Evolutionary conservation across 2,888 invertebrate species (phyloP).

Genomic region (Euplexia lucipara): DNA sequence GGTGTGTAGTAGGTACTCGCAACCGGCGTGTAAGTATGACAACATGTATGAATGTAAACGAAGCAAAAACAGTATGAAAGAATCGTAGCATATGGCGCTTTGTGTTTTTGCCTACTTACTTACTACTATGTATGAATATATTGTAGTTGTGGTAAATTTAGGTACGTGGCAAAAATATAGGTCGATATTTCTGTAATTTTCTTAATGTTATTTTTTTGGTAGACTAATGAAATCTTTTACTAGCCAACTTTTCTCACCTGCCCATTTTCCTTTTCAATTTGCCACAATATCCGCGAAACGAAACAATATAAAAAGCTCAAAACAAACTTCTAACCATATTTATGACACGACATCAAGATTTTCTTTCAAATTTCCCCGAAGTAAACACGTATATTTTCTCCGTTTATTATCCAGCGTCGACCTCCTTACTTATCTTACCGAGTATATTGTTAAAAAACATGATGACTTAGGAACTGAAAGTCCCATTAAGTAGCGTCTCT

Average conservation of each 20-base stretch:
- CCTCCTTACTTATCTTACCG: slow-evolving; percentile 85
- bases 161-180: neutral
- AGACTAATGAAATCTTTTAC: slow-evolving; percentile 36
- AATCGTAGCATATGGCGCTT: too few species aligned
- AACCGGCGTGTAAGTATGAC: too few species aligned
- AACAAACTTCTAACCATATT: slow-evolving; percentile 77
- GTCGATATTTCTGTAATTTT: neutral
- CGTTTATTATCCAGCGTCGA: slow-evolving; percentile 89
- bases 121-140: too few species aligned
- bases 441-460: slow-evolving; percentile 88
- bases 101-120: too few species aligned
- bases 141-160: neutral
- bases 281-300: slow-evolving; percentile 64
- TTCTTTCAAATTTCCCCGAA: slow-evolving; percentile 80
- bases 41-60: too few species aligned
- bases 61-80: too few species aligned
- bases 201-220: neutral
- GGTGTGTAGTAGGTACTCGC: too few species aligned
- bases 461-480: slow-evolving; percentile 91
- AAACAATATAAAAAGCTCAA: slow-evolving; percentile 71
- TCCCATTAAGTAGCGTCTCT: slow-evolving; percentile 90
- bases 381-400: slow-evolving; percentile 83
- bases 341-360: slow-evolving; percentile 84
- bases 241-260: slow-evolving; percentile 40
- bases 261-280: slow-evolving; percentile 68